Base-by-base conservation (phyloP, 2,888 invertebrate species). In the Panorpa germanica region DNA sequence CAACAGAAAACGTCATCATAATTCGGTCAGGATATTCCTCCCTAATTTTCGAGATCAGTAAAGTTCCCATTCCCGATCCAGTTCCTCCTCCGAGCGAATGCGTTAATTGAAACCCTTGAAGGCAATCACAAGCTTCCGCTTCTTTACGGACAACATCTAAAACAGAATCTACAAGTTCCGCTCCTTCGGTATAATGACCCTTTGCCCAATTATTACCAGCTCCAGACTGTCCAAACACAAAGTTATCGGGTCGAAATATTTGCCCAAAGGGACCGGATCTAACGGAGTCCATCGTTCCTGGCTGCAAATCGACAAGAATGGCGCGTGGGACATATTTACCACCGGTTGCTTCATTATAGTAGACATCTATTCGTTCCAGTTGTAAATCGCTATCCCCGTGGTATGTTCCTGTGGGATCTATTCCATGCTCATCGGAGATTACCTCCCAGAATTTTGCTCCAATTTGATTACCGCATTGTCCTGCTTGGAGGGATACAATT, bases 391-490 rank as follows among this genome's bases (percentile, higher is more conserved):
- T 65, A 48, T 73, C 70, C 0, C 75, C 75, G 32, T 55, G 52
- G 47, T 69, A 75, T 25, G 57, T 49, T 0, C 76, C 76, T 1
- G 63, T 63, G 2, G 74, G 72, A 48, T 75, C 73, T 39, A 78
- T 68, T 25, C 76, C 76, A 42, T 77, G 77, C 46, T 77, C 77
- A 41, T 75, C 75, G 0, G 71, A 74, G 42, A 77, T 74, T 9
- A 75, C 70, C 52, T 77, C 76, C 75, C 73, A 74, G 47, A 73
- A 73, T 70, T 72, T n/a, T n/a, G n/a, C n/a, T n/a, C n/a, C n/a
- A n/a, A n/a, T n/a, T n/a, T n/a, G n/a, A n/a, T n/a, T n/a, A 40
- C 90, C 91, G 59, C 88, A 90, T 57, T 88, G 88, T 43, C 90
- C 91, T 43, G 86, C 77, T 59, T 91, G 91, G 44, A 91, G 72